Evolutionary conservation across 1,140 invertebrate species (phyloP).

Genomic region (Elymnias hypermnestra): DNA sequence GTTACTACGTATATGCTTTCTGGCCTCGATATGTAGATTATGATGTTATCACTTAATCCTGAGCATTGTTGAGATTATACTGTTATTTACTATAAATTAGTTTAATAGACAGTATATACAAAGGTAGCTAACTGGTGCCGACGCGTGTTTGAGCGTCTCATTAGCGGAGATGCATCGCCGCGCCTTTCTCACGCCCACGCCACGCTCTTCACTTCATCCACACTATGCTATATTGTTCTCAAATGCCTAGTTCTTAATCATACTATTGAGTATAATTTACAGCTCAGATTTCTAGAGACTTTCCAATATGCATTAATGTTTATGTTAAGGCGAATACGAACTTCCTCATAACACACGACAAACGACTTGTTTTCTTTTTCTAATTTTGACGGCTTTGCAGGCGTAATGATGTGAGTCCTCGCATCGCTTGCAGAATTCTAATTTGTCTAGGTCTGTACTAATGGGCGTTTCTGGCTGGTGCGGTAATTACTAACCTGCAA

Average conservation of each 20-base stretch:
- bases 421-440: no score
- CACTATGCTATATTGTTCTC: conserved; percentile 44
- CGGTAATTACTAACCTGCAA: no score
- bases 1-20: not conserved
- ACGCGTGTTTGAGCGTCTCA: conserved; percentile 45
- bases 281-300: conserved; percentile 18
- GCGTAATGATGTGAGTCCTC: no score
- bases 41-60: no score
- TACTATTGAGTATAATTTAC: conserved; percentile 20
- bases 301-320: conserved; percentile 7
- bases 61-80: conserved; percentile 1
- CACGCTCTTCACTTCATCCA: conserved; percentile 44
- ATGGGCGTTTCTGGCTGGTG: no score
- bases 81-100: conserved; percentile 13
- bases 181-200: conserved; percentile 57
- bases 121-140: conserved; percentile 15
- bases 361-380: no score
- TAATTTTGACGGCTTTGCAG: no score
- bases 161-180: conserved; percentile 44
- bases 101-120: conserved; percentile 12
- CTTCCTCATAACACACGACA: no score
- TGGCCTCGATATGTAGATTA: not conserved
- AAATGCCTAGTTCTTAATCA: conserved; percentile 28
- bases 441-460: no score
- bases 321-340: not conserved